Conservation (phyloP, 2,888 invertebrate species). For the Chaetogeoica ovagalla region DNA sequence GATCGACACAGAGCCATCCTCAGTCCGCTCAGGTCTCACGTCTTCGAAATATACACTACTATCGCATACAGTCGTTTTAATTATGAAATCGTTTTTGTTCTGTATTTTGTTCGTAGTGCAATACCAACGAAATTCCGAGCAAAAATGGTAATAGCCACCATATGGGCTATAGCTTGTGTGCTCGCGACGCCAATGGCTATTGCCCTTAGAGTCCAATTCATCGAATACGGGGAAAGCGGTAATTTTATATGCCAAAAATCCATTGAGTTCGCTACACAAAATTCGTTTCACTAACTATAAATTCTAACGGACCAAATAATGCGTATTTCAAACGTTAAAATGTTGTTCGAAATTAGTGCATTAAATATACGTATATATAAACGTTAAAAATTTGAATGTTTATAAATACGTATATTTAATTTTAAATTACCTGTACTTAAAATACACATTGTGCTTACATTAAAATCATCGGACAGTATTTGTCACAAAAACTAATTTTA, state of each 20-base stretch:
- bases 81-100: conserved; percentile 4
- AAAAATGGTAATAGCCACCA: conserved; percentile 72
- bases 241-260: background rate
- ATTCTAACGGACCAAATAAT: too few species aligned
- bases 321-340: too few species aligned
- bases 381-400: too few species aligned
- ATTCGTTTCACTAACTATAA: too few species aligned
- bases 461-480: too few species aligned
- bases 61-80: background rate
- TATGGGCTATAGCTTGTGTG: conserved; percentile 72
- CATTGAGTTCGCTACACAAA: background rate
- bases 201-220: conserved; percentile 66
- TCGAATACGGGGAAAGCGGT: conserved; percentile 56
- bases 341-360: too few species aligned
- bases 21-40: conserved; percentile 69
- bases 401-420: too few species aligned
- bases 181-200: conserved; percentile 73
- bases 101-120: conserved; percentile 63
- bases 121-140: conserved; percentile 74
- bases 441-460: too few species aligned
- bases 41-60: background rate
- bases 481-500: too few species aligned
- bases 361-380: too few species aligned
- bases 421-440: too few species aligned
- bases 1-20: conserved; percentile 81